phyloP scores from a whole-genome alignment of 2,888 invertebrate species.

The Eudemis profundana region DNA sequence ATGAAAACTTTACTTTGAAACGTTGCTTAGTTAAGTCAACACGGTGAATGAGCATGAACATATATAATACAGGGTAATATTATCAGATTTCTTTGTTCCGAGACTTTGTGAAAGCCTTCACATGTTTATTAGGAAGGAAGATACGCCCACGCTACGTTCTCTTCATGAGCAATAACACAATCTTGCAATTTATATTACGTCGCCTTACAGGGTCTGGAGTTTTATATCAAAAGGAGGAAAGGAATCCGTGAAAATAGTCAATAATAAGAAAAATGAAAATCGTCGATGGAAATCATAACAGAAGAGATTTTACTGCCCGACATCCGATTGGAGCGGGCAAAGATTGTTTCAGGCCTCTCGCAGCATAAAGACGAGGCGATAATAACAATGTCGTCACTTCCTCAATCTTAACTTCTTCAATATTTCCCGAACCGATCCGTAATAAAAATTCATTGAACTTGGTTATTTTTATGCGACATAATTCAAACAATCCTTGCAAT shows the following conservation, averaged over 20 bases:
- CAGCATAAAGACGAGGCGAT: constrained; percentile 70
- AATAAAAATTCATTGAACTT: constrained; percentile 69
- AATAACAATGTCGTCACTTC: constrained; percentile 83
- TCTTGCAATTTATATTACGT: constrained; percentile 32
- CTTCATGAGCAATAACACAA: constrained; percentile 30
- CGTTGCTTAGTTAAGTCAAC: constrained; percentile 19
- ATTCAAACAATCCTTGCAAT: constrained; percentile 20
- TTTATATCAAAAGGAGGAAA: constrained; percentile 35
- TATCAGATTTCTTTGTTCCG: constrained; percentile 26
- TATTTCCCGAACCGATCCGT: constrained; percentile 71
- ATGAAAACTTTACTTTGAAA: constrained; percentile 23
- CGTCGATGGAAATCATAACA: constrained; percentile 72
- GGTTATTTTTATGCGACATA: constrained; percentile 55
- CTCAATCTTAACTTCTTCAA: constrained; percentile 79
- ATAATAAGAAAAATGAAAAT: constrained; percentile 66
- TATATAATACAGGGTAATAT: constrained; percentile 11
- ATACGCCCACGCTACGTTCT: constrained; percentile 21
- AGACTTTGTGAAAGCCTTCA: constrained; percentile 21
- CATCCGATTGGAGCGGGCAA: constrained; percentile 70
- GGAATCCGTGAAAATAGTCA: constrained; percentile 53
- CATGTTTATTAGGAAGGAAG: constrained; percentile 18
- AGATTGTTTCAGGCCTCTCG: constrained; percentile 75
- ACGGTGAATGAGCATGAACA: not conserved
- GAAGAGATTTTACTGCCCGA: constrained; percentile 70
- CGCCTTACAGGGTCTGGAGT: constrained; percentile 26